Evolutionary conservation across 2,113 vertebrate genomes (phyloP).

Genomic region (Gambusia holbrooki): DNA sequence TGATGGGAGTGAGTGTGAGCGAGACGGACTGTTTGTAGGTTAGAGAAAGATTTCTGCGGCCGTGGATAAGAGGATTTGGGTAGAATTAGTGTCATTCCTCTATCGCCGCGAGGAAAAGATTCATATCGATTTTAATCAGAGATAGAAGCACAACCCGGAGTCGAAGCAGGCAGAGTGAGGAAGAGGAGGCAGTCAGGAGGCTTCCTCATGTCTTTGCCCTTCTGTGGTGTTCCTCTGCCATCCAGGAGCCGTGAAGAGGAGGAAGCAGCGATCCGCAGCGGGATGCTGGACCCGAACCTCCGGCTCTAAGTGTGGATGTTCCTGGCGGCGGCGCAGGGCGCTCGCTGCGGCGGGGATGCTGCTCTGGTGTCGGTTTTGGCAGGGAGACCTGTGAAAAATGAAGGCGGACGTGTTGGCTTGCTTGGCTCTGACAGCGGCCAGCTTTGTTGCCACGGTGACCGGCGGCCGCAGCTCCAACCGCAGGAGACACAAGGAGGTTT

Average conservation of each 20-base stretch:
- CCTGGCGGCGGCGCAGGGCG: conserved; percentile 24
- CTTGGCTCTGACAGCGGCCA: conserved; percentile 44
- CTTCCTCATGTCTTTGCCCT: neutral
- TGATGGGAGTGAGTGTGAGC: conserved; percentile 46
- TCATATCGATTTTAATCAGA: conserved; percentile 80
- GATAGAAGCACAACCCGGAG: conserved; percentile 41
- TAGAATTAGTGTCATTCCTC: conserved; percentile 81
- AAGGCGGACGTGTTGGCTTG: conserved; percentile 49
- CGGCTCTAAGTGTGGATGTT: conserved; percentile 15
- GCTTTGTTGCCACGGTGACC: conserved; percentile 49
- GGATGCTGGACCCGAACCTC: conserved; percentile 32
- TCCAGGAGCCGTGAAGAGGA: conserved; percentile 8
- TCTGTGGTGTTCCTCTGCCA: neutral
- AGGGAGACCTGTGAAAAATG: conserved; percentile 56
- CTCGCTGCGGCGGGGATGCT: conserved; percentile 32
- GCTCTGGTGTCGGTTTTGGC: conserved; percentile 10
- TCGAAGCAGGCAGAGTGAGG: conserved; percentile 20
- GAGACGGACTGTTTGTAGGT: conserved; percentile 68
- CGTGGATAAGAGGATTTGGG: conserved; percentile 77
- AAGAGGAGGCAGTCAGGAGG: neutral
- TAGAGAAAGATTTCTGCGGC: conserved; percentile 76
- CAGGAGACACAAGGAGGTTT: conserved; percentile 73
- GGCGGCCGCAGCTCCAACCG: conserved; percentile 56
- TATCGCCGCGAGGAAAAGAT: conserved; percentile 65
- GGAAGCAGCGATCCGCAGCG: conserved; percentile 11